phyloP scores from a whole-genome alignment of 1,140 invertebrate genomes.

The Drosophila hydei region DNA sequence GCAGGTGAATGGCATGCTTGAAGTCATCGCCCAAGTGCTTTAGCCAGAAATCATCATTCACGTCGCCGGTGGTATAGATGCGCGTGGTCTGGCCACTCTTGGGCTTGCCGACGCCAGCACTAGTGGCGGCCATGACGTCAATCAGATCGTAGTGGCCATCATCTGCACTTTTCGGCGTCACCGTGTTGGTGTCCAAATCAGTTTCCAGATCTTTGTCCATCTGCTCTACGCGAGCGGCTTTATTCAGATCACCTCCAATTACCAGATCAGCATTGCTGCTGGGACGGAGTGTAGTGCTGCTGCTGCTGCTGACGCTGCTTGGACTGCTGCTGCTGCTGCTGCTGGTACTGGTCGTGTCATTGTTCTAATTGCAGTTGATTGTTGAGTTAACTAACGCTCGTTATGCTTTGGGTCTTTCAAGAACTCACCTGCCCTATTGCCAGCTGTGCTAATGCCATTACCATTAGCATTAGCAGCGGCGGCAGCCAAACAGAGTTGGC shows the following conservation, averaged over 20 bases:
- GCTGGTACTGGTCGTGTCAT: constrained; percentile 21
- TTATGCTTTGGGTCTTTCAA: too few relatives aligned
- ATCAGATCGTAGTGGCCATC: constrained; percentile 55
- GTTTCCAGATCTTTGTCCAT: constrained; percentile 2
- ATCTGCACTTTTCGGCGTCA: constrained; percentile 6
- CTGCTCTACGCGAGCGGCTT: constrained; percentile 33
- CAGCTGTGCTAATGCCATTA: constrained; percentile 36
- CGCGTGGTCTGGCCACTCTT: constrained; percentile 72
- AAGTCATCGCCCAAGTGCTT: constrained; percentile 77
- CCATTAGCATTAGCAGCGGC: constrained; percentile 34
- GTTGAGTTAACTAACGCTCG: too few relatives aligned
- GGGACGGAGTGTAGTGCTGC: constrained; percentile 21
- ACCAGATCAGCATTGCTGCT: constrained; percentile 28
- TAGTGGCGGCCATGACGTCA: constrained; percentile 55
- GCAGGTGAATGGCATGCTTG: constrained; percentile 73
- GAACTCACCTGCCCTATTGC: constrained; percentile 24
- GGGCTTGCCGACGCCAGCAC: constrained; percentile 26
- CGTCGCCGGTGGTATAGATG: constrained; percentile 69
- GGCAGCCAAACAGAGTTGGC: constrained; percentile 53
- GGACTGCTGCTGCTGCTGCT: constrained; percentile 9
- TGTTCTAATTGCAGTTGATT: constrained; percentile 14
- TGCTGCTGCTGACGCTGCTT: constrained; percentile 7
- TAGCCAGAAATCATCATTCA: constrained; percentile 74
- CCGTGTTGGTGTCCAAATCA: neutral
- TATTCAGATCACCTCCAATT: constrained; percentile 34